Evolutionary conservation across 2,113 vertebrate genomes (phyloP), one percentile per base, ranked within the genome.

Genomic region (Anarrhichthys ocellatus): DNA sequence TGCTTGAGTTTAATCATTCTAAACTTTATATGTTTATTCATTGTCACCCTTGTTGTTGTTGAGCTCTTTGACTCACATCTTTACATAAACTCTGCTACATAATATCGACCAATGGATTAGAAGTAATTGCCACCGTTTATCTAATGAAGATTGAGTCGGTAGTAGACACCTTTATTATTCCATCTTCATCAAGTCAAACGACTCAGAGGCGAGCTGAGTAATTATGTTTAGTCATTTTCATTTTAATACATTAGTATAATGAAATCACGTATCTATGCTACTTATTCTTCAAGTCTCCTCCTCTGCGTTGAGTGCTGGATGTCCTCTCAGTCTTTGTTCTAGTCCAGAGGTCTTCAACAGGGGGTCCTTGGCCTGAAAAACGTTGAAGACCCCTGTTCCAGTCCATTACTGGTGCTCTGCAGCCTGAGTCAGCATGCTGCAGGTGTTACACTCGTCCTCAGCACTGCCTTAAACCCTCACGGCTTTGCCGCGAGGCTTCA

Each of bases 381-480:
- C 27, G 27, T 27, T 27, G 27, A 27, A 27, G 27, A 27, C 27
- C 27, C 27, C 27, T 32, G 17, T 40, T 73, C 20, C 48, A 58
- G 40, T 73, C 22, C 54, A n/a, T 50, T 64, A 64, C 32, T 59
- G 36, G n/a, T 48, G 27, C 59, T 50, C 44, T 40, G 22, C 8
- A n/a, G 48, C 64, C 6, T 13, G 72, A 76, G 4, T 6, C 4
- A 76, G 72, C 42, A 24, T 36, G 40, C 6, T 66, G 58, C 1
- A 18, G 77, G 52, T 78, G 74, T 74, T 78, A 83, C 63, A 52
- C 67, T 38, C 4, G 11, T 42, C 76, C 50, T 73, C 32, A 18
- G 44, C 59, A 24, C 42, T 6, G 40, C 52, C n/a, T 68, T 69
- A 5, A 84, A 59, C 42, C 20, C 56, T 42, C 9, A 5, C 6